Base-by-base conservation (phyloP, 1,140 invertebrate genomes). In the Zaprionus kolodkinae region DNA sequence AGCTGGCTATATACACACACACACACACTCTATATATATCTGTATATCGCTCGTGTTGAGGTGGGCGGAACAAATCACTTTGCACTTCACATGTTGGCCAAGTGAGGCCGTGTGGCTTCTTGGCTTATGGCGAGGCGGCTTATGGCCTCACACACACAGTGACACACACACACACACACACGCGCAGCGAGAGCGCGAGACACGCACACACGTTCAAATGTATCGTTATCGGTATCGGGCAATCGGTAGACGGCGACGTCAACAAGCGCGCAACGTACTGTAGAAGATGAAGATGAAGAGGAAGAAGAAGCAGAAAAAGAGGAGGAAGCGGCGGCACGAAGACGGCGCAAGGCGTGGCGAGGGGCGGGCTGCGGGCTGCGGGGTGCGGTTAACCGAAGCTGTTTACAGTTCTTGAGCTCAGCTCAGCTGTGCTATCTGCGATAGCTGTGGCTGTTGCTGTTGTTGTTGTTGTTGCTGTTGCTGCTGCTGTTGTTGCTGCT, bases 371-470 rank as follows among this genome's bases (percentile, higher is more conserved):
- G 27, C 27, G 21, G 21, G 21, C 21, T 21, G 17, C 33, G 40
- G 36, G 15, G 15, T 15, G 63, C 33, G 30, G 36, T 40, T 40
- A 45, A 45, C 54, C 60, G 36, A 72, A 77, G 83, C 77, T 87
- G 82, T 82, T 82, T 87, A 86, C 82, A 72, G 78, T 84, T 81
- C 80, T 83, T 84, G 62, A 76, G 79, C 67, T 74, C 63, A 79
- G 80, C 70, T 45, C 40, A 45, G 40, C 40, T 45, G 40, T 80
- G 78, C 60, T 82, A 78, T 65, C 75, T 70, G 63, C n/a, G 57
- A 27, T 57, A 48, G 64, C 43, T 68, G 43, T 52, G 60, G 40
- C 35, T 57, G 36, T 15, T 60, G 48, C 43, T 21, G 52, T 65
- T 45, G 68, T 50, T 60, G 48, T 15, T 60, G 48, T 48, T 21